Evolutionary conservation across 2,888 invertebrate genomes (phyloP).

Genomic region (Parnassius apollo): DNA sequence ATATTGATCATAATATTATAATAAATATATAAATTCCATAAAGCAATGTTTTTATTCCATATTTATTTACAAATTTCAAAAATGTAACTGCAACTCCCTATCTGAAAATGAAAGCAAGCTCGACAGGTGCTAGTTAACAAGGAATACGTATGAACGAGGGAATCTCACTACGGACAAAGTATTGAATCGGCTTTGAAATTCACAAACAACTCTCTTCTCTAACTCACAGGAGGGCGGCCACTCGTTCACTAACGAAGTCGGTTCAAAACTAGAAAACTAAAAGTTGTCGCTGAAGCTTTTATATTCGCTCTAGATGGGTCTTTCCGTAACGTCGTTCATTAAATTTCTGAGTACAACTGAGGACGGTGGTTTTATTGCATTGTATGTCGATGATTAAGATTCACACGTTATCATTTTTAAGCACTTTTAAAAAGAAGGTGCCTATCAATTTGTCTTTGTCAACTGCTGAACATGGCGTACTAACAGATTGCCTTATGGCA

Average conservation of each 20-base stretch:
- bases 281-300: constrained; percentile 15
- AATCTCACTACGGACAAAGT: not conserved
- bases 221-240: constrained; percentile 9
- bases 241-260: constrained; percentile 11
- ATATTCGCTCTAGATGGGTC: not conserved
- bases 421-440: too few relatives aligned
- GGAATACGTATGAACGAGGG: not conserved
- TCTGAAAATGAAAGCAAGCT: constrained; percentile 1
- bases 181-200: constrained; percentile 13
- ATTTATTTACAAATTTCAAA: too few relatives aligned
- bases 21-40: too few relatives aligned
- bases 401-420: too few relatives aligned
- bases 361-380: too few relatives aligned
- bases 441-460: too few relatives aligned
- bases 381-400: too few relatives aligned
- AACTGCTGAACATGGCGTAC: too few relatives aligned
- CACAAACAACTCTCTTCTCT: constrained; percentile 5
- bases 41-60: too few relatives aligned
- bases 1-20: too few relatives aligned
- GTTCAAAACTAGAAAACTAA: constrained; percentile 6
- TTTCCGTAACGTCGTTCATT: not conserved
- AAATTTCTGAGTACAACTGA: not conserved
- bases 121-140: constrained; percentile 1
- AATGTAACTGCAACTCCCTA: not conserved
- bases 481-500: too few relatives aligned